phyloP scores from a whole-genome alignment of 2,113 vertebrate species.

The Gambusia affinis region DNA sequence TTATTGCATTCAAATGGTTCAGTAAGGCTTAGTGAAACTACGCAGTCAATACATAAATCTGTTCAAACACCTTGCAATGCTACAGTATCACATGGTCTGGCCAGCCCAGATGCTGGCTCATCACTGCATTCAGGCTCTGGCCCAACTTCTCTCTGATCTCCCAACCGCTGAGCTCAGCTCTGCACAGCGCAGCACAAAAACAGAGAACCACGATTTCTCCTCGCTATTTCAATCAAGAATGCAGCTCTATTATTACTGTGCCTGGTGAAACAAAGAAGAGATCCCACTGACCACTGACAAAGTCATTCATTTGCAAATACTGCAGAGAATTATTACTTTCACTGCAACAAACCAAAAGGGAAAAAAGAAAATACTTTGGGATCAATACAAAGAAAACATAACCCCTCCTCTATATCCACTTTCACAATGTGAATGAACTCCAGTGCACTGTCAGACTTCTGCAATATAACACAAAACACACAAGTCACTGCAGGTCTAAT shows the following conservation, averaged over 20 bases:
- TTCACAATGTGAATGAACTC: constrained; percentile 8
- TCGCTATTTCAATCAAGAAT: constrained; percentile 5
- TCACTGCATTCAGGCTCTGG: constrained; percentile 48
- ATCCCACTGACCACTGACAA: not conserved
- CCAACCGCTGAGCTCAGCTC: constrained; percentile 67
- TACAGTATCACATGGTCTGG: constrained; percentile 13
- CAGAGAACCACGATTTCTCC: constrained; percentile 24
- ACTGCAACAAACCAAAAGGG: not conserved
- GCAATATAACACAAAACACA: not conserved
- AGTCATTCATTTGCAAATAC: not conserved
- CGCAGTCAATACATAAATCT: not conserved
- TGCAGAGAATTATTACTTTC: not conserved
- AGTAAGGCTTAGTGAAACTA: not conserved
- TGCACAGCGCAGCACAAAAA: constrained; percentile 35
- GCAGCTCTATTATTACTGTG: not conserved
- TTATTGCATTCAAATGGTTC: not conserved
- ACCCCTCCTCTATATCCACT: not conserved
- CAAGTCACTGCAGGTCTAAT: constrained; percentile 3
- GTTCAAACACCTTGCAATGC: not conserved
- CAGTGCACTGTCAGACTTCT: not conserved
- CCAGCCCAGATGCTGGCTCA: constrained; percentile 52
- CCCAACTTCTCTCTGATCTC: constrained; percentile 44
- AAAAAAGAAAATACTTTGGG: constrained; percentile 1
- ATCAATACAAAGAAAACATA: not conserved
- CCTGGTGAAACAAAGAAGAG: not conserved